Percentiles rank a stretch among this genome's conserved stretches.
These are phyloP conservation scores for Eurytoma adleriae DNA, from an alignment of 2,888 invertebrate genomes.

Conservation along the genomic window DNA sequence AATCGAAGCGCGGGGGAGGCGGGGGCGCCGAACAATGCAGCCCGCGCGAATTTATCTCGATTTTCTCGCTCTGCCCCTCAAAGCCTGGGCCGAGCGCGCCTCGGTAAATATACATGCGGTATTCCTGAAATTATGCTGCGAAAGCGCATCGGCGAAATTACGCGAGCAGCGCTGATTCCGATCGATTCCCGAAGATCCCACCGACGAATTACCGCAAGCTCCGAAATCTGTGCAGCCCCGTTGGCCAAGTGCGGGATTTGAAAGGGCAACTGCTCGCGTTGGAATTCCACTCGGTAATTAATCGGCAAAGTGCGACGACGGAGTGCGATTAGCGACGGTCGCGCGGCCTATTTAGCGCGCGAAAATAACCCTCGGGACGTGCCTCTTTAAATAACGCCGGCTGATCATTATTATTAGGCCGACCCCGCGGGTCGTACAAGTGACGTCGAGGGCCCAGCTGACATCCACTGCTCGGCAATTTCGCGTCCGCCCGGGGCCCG, in stretches of 20 bases:
- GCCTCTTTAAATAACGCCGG: constrained; percentile 42
- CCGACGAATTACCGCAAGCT: too few species aligned
- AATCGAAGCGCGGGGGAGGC: constrained; percentile 22
- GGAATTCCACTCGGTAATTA: too few species aligned
- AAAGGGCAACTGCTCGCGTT: too few species aligned
- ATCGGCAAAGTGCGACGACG: too few species aligned
- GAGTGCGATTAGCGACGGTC: neutral
- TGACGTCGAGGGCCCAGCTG: neutral
- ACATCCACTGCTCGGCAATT: constrained; percentile 35
- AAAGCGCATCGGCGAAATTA: too few species aligned
- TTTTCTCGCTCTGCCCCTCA: constrained; percentile 23
- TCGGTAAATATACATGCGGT: constrained; percentile 1
- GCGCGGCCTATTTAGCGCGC: constrained; percentile 32
- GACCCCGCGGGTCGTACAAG: neutral
- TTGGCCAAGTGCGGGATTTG: too few species aligned
- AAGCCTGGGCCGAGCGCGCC: constrained; percentile 3
- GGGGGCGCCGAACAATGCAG: constrained; percentile 23
- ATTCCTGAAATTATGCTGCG: neutral
- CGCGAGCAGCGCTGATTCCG: neutral
- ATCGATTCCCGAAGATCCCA: neutral
- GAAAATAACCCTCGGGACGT: constrained; percentile 42
- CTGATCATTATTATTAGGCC: constrained; percentile 50
- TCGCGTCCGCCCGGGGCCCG: neutral
- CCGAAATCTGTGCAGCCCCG: too few species aligned
- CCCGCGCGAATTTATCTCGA: constrained; percentile 25